A percentile compares a stretch with the other conserved stretches of the same genome.
These are phyloP conservation scores for Bos taurus DNA, from an alignment of 2,113 vertebrate species.

Conservation along the genomic window ARS-UCD2.0 NC_037344.1:46558501-46559000, in stretches of 20 bases:
- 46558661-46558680: neutral
- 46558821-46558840: neutral
- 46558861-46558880: neutral
- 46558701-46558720: neutral
- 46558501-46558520: neutral
- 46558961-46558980: neutral
- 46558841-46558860: neutral
- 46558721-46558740: neutral
- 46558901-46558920: neutral
- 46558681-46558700: neutral
- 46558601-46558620: neutral
- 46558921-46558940: too few relatives aligned
- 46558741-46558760: neutral
- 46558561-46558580: neutral
- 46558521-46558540: neutral
- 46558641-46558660: neutral
- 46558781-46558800: neutral
- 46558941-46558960: fast-evolving
- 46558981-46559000: neutral
- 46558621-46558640: neutral
- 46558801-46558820: neutral
- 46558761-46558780: neutral
- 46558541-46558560: neutral
- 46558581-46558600: neutral
- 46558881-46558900: neutral